phyloP scores from a whole-genome alignment of 2,113 vertebrate genomes.

The Lathamus discolor region DNA sequence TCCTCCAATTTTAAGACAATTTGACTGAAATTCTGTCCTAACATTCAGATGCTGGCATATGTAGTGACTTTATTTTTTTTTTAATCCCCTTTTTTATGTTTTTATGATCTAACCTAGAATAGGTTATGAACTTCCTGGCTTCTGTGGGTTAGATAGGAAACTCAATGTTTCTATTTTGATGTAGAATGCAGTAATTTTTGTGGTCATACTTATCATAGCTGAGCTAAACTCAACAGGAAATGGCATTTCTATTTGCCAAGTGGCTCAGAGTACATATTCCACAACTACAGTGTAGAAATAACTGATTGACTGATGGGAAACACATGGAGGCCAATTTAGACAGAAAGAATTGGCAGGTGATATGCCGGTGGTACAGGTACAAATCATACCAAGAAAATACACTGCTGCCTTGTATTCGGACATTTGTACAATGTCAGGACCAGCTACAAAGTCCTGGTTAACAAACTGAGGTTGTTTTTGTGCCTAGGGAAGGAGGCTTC shows the following conservation, averaged over 20 bases:
- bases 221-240: constrained; percentile 50
- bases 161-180: constrained; percentile 71
- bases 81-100: not conserved
- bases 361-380: not conserved
- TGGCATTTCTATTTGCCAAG: not conserved
- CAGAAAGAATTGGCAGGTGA: not conserved
- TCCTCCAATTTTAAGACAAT: not conserved
- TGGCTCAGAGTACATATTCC: not conserved
- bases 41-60: not conserved
- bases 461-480: not conserved
- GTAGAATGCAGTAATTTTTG: constrained; percentile 30
- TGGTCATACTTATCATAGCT: constrained; percentile 13
- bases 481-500: not conserved
- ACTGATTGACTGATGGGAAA: not conserved
- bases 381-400: not conserved
- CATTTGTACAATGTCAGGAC: not conserved
- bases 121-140: constrained; percentile 73
- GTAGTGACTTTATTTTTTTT: not conserved
- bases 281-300: not conserved
- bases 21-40: constrained; percentile 7
- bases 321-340: not conserved
- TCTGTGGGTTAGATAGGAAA: constrained; percentile 63
- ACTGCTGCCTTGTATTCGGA: not conserved
- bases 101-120: constrained; percentile 44
- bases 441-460: not conserved